Conservation (phyloP, 2,888 invertebrate species). For the Tribolium freemani region DNA sequence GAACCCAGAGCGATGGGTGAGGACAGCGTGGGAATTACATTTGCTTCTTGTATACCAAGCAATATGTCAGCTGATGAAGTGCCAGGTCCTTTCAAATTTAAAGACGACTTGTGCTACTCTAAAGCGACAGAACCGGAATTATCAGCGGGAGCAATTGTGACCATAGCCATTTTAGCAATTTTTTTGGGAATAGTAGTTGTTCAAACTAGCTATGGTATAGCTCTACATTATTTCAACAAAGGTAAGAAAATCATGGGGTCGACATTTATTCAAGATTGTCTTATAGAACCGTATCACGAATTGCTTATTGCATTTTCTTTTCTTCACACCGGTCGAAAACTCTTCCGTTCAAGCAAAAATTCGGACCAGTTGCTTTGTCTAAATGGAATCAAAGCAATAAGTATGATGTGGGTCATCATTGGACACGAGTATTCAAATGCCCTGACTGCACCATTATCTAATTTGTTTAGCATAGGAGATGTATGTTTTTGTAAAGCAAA, state of each 20-base stretch:
- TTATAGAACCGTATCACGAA: conserved; percentile 23
- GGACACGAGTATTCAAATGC: conserved; percentile 63
- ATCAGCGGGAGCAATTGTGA: conserved; percentile 20
- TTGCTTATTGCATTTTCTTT: conserved; percentile 34
- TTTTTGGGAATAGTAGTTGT: not conserved
- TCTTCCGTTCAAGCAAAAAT: conserved; percentile 15
- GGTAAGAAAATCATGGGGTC: not conserved
- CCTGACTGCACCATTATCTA: conserved; percentile 12
- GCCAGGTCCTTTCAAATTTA: not conserved
- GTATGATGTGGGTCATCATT: conserved; percentile 68
- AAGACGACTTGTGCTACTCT: conserved; percentile 27
- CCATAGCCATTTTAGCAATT: conserved; percentile 11
- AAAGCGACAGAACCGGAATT: conserved; percentile 26
- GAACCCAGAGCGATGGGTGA: not conserved
- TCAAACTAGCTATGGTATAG: not conserved
- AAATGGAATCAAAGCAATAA: conserved; percentile 66
- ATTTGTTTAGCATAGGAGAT: not conserved
- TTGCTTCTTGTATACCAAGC: conserved; percentile 20
- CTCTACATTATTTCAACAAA: conserved; percentile 9
- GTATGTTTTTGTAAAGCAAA: not conserved
- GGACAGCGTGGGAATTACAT: not conserved
- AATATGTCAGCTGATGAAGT: conserved; percentile 16
- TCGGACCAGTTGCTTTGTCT: conserved; percentile 61
- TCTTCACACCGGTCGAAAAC: conserved; percentile 33
- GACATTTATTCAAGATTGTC: not conserved